These are phyloP conservation scores for Drosophila pandora DNA, from an alignment of 1,140 invertebrate species.

Conservation along the genomic window DNA sequence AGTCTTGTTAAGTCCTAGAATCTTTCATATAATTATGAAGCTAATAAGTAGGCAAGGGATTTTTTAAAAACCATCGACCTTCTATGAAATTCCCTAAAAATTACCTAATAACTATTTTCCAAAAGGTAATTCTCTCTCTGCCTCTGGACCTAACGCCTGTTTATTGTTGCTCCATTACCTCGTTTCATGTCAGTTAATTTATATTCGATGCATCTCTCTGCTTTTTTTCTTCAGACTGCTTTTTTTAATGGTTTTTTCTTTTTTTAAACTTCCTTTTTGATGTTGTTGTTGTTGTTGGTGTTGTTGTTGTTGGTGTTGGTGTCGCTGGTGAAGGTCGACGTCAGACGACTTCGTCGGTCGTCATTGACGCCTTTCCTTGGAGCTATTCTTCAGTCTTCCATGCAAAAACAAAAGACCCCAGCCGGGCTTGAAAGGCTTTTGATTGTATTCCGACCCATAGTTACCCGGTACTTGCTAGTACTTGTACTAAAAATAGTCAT, in stretches of 20 bases:
- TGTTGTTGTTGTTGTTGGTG: constrained; percentile 21
- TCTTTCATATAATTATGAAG: too few relatives aligned
- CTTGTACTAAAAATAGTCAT: background rate
- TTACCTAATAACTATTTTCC: background rate
- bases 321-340: constrained; percentile 51
- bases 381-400: constrained; percentile 60
- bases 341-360: constrained; percentile 40
- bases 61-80: too few relatives aligned
- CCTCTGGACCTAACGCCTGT: constrained; percentile 9
- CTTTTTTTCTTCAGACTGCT: constrained; percentile 14
- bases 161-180: constrained; percentile 72
- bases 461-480: constrained; percentile 4
- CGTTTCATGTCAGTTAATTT: constrained; percentile 72
- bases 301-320: constrained; percentile 45
- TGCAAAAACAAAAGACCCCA: constrained; percentile 51
- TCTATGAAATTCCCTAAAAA: too few relatives aligned
- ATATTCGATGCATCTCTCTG: constrained; percentile 72
- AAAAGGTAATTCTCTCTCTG: constrained; percentile 16
- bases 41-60: too few relatives aligned
- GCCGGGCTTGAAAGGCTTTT: background rate
- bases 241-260: constrained; percentile 18
- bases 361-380: constrained; percentile 76
- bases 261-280: constrained; percentile 62
- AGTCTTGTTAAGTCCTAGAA: too few relatives aligned
- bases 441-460: background rate